Evolutionary conservation across 2,113 vertebrate genomes (phyloP).

Genomic region (Chrysemys picta): DNA sequence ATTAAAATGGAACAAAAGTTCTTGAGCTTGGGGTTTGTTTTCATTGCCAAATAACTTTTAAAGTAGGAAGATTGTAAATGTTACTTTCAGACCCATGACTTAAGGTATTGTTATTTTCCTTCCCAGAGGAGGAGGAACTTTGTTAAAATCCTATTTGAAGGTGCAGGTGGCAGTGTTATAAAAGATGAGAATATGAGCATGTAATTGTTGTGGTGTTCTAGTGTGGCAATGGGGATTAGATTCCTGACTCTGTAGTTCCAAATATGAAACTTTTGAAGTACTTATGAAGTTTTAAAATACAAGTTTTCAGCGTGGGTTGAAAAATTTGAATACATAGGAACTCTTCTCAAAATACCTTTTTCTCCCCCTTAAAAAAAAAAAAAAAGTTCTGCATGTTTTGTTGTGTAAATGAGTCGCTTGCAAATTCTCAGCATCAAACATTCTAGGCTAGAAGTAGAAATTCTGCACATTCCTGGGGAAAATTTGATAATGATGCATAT

Average conservation of each 20-base stretch:
- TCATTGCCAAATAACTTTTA: background rate
- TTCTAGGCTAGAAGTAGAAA: conserved; percentile 21
- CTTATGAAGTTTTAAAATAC: conserved; percentile 25
- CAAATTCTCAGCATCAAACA: conserved; percentile 57
- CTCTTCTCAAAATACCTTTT: conserved; percentile 23
- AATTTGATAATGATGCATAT: conserved; percentile 61
- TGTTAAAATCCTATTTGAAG: conserved; percentile 32
- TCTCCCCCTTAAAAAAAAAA: background rate
- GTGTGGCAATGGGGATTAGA: background rate
- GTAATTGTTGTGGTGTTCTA: background rate
- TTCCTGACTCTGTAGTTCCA: background rate
- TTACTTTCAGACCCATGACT: background rate
- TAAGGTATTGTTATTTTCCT: background rate
- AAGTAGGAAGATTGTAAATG: background rate
- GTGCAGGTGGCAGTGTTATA: background rate
- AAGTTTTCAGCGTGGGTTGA: background rate
- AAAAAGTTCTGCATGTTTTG: conserved; percentile 15
- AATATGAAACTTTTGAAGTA: background rate
- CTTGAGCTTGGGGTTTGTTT: background rate
- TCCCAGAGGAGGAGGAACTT: background rate
- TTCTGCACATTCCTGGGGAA: conserved; percentile 18
- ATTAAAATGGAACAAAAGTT: background rate
- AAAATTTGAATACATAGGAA: background rate
- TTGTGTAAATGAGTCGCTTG: conserved; percentile 65
- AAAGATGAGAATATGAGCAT: conserved; percentile 21